phyloP scores from a whole-genome alignment of 2,797 vertebrate genomes.

The Prunella strophiata region DNA sequence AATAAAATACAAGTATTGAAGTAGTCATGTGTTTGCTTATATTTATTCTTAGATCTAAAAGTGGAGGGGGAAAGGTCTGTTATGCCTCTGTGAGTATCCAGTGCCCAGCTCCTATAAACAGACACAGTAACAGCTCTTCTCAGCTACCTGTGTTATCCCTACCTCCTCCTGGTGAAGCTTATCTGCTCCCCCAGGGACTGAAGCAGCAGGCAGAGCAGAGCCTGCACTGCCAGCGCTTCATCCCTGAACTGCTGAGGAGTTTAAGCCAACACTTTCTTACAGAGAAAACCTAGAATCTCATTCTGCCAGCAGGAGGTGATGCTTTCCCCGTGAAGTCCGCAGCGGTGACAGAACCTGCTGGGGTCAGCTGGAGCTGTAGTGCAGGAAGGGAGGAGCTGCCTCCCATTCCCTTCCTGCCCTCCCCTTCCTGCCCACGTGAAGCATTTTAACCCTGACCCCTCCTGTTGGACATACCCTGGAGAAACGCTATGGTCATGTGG shows the following conservation, averaged over 20 bases:
- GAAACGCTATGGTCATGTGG: background rate
- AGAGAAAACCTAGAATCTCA: background rate
- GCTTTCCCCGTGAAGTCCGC: background rate
- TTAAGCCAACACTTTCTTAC: background rate
- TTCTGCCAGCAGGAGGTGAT: background rate
- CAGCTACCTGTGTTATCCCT: background rate
- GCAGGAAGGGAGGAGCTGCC: background rate
- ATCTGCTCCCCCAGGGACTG: background rate
- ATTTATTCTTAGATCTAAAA: background rate
- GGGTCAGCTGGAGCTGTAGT: background rate
- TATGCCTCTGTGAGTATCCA: background rate
- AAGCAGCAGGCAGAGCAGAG: background rate
- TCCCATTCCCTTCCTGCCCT: background rate
- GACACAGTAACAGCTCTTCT: background rate
- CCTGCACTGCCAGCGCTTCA: fast-evolving
- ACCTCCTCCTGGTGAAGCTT: no score
- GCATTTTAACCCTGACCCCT: background rate
- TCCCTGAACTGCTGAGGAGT: background rate
- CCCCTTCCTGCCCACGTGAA: background rate
- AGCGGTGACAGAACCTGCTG: background rate
- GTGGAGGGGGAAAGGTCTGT: background rate
- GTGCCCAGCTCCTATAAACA: background rate
- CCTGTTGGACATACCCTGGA: background rate
- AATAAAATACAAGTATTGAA: slow-evolving; percentile 54
- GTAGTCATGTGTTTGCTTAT: background rate